Base-by-base conservation (phyloP, 2,113 vertebrate genomes). In the Salminus brasiliensis region DNA sequence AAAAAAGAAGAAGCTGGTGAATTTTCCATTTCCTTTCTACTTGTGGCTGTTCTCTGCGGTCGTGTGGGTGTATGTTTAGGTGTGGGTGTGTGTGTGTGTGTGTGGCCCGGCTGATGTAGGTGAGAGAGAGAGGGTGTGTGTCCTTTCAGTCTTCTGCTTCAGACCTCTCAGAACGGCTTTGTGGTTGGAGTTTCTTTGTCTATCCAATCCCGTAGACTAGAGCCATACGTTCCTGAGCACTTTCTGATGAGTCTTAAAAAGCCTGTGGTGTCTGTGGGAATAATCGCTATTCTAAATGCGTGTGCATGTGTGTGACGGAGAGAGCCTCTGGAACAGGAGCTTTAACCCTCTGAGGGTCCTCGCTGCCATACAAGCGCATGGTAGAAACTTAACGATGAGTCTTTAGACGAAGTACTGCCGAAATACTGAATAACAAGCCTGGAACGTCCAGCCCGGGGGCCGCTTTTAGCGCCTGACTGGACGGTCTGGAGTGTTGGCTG, bases 21-120 rank as follows among this genome's bases (percentile, higher is more conserved):
- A 34, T 77, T 77, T 77, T 77, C 63, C 75, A 77, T 77, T 77
- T 77, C 63, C 65, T 77, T 68, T 77, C 25, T 1, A 49, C 47
- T 49, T 49, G 47, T 6, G 32, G 72, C 53, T 47, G 71, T 47
- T 79, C 43, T 71, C 18, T 71, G 76, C 34, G 13, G 79, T 70
- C 36, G 52, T 41, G 21, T 59, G 45, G 63, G 62, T 47, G 63
- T 47, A 57, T 53, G 52, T 74, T 52, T 73, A 67, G 78, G 79
- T 76, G 82, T 84, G 86, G 85, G 88, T 85, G 70, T 68, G 71
- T 72, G 65, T 39, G 70, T 47, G 71, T 69, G 53, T 73, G 74
- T 72, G 72, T 77, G 78, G 72, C 66, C 68, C 80, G 71, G 80
- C 60, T 21, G 49, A 60, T 81, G 80, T 62, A n/a, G 72, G 62